A percentile compares a stretch with the other conserved stretches of the same genome.
These are phyloP conservation scores for Agrypnia vestita DNA, from an alignment of 1,140 invertebrate species.

Conservation along the genomic window DNA sequence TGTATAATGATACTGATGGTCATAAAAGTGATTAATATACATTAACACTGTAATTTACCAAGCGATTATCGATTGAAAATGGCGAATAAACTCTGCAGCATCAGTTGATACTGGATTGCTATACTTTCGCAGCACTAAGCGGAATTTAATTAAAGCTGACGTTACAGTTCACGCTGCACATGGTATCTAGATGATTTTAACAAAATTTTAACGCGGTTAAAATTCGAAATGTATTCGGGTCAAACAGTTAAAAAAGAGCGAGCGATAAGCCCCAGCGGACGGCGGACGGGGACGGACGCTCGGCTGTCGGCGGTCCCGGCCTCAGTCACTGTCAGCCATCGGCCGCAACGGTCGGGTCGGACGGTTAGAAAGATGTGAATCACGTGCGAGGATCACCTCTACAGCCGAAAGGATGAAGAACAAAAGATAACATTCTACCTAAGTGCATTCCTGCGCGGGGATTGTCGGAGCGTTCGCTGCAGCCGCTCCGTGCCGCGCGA, in stretches of 20 bases:
- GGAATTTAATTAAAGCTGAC: not conserved
- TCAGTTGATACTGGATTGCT: no score
- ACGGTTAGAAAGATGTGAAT: not conserved
- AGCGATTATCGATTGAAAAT: no score
- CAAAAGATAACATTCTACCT: slow-evolving; percentile 39
- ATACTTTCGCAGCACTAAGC: no score
- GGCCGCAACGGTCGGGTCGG: not conserved
- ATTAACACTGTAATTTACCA: no score
- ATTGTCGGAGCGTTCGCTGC: slow-evolving; percentile 22
- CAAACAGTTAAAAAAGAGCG: slow-evolving; percentile 14
- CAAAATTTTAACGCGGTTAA: not conserved
- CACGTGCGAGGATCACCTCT: slow-evolving; percentile 7
- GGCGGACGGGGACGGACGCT: not conserved
- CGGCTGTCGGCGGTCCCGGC: not conserved
- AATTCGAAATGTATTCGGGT: slow-evolving; percentile 17
- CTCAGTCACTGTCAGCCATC: not conserved
- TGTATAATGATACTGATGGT: no score
- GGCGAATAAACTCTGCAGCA: no score
- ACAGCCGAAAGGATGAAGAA: slow-evolving; percentile 22
- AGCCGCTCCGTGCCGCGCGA: not conserved
- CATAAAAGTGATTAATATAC: no score
- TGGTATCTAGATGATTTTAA: not conserved
- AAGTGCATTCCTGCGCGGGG: slow-evolving; percentile 17
- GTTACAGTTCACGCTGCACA: not conserved
- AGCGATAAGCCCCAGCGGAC: not conserved